Evolutionary conservation across 2,888 invertebrate species (phyloP).

Genomic region (Luperina nickerlii): DNA sequence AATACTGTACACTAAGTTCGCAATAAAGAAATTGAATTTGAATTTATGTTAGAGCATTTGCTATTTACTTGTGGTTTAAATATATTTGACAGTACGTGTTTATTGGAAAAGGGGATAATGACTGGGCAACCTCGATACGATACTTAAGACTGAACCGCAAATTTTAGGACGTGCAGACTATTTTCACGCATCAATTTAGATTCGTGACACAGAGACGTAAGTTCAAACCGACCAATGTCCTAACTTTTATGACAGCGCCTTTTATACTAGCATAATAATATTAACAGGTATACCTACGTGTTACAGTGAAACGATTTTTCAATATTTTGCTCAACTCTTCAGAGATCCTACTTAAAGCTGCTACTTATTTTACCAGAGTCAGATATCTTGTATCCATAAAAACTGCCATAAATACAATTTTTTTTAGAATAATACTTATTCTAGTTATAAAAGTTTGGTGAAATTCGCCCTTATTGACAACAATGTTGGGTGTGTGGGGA

Average conservation of each 20-base stretch:
- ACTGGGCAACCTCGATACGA: neutral
- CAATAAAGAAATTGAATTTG: too few species aligned
- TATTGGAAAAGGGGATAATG: slow-evolving; percentile 28
- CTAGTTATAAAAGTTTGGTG: neutral
- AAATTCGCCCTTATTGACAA: neutral
- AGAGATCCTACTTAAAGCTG: neutral
- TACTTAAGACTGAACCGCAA: slow-evolving; percentile 25
- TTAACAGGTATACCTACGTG: neutral
- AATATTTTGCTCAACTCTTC: neutral
- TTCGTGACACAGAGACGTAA: slow-evolving; percentile 36
- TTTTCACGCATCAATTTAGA: slow-evolving; percentile 37
- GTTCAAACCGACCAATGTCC: neutral
- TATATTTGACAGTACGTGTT: neutral
- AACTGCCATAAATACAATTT: neutral
- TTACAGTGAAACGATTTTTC: neutral
- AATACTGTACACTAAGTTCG: too few species aligned
- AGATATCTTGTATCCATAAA: too few species aligned
- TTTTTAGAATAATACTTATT: neutral
- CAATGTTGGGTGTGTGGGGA: neutral
- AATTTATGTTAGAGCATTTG: too few species aligned
- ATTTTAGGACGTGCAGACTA: slow-evolving; percentile 30
- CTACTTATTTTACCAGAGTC: neutral
- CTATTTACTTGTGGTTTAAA: neutral
- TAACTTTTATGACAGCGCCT: neutral
- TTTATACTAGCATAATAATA: neutral